Base-by-base conservation (phyloP, 1,140 invertebrate species). In the Telenomus remus region DNA sequence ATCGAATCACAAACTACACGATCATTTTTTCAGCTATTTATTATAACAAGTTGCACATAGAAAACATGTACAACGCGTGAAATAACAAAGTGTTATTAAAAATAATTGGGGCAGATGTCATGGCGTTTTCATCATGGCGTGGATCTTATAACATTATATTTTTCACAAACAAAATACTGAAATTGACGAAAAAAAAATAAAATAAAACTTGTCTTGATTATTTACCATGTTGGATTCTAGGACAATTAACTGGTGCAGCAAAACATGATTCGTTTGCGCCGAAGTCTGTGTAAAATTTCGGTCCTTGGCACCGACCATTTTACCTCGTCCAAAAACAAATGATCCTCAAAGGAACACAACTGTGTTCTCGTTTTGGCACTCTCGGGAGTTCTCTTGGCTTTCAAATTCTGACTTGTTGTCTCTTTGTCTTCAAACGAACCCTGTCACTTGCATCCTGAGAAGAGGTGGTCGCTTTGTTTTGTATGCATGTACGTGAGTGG, bases 401-500 rank as follows among this genome's bases (percentile, higher is more conserved):
- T 34, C 0, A 49, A 42, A 0, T 50, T n/a, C 4, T 7, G 11
- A 12, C 5, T 47, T 13, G 39, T 57, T 16, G 14, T 46, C 33
- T 44, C 39, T 6, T 4, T 54, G 14, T 51, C 6, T 10, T 1
- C 8, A 16, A 48, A 42, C 35, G 43, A 43, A 55, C 43, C 10
- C 50, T 76, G 83, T 86, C 83, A 88, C 82, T 87, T 88, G 70
- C 80, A 79, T 27, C 56, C 44, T n/a, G 80, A 50, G 50, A 86
- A 85, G 13, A 65, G 74, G 55, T 91, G 83, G 69, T 91, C 90
- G 65, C 90, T 92, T 81, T 92, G 88, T 11, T 92, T 87, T 75
- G 92, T 91, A 79, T 93, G 92, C 68, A 92, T 91, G 76, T 93
- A 93, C 0, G 93, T 95, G 8, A 95, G 86, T 0, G 94, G 93